These are phyloP conservation scores for Indicator indicator DNA, from an alignment of 2,113 vertebrate species.

Conservation along the genomic window DNA sequence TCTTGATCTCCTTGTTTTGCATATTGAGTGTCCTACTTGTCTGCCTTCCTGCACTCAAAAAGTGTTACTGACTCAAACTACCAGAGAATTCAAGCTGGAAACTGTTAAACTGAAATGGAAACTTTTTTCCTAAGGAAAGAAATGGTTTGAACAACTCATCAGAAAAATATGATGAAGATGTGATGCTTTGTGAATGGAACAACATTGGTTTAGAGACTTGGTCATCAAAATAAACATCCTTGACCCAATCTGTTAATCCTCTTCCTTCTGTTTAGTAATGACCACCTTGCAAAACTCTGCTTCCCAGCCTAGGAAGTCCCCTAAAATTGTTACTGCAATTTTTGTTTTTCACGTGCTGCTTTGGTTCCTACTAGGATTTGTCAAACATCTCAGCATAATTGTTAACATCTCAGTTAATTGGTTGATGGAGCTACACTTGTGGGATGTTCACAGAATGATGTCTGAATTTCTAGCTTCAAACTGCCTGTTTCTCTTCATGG, in stretches of 20 bases:
- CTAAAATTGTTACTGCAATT: background rate
- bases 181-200: background rate
- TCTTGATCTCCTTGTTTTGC: background rate
- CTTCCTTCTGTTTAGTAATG: background rate
- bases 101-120: background rate
- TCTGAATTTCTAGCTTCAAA: background rate
- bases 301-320: background rate
- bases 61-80: background rate
- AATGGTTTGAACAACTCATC: background rate
- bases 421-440: background rate
- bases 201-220: background rate
- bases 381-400: background rate
- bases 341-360: background rate
- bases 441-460: background rate
- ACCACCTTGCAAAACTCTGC: background rate
- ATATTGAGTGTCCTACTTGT: background rate
- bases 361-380: too few relatives aligned
- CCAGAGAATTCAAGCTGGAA: background rate
- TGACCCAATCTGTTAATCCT: background rate
- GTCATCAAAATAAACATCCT: background rate
- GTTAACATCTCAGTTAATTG: background rate
- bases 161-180: background rate
- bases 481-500: background rate
- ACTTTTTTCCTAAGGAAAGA: background rate
- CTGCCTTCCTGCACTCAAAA: background rate